A percentile compares a stretch with the other conserved stretches of the same genome.
phyloP scores from a whole-genome alignment of 1,140 invertebrate genomes.

The Nymphalis io region DNA sequence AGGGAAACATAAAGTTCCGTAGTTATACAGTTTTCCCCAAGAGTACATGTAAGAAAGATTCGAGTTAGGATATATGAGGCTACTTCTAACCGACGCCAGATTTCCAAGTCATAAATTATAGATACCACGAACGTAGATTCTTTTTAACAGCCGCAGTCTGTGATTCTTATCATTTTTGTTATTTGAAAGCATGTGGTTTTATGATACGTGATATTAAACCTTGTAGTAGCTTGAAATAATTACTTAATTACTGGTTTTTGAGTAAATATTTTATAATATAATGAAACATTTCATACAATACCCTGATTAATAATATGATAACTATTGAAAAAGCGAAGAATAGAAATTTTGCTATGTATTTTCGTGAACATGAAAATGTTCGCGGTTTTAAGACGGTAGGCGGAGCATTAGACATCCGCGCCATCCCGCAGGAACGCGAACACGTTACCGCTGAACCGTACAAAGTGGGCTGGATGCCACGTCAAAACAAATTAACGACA shows the following conservation, averaged over 20 bases:
- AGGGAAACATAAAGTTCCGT: neutral
- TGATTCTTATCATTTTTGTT: conserved; percentile 3
- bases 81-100: conserved; percentile 32
- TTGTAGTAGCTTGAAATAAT: neutral
- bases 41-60: conserved; percentile 14
- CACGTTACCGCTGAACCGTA: conserved; percentile 22
- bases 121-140: conserved; percentile 32
- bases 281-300: no score
- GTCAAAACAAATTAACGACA: conserved; percentile 67
- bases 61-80: conserved; percentile 19
- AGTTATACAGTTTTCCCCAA: conserved; percentile 12
- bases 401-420: conserved; percentile 17
- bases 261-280: no score
- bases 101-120: conserved; percentile 43
- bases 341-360: conserved; percentile 8
- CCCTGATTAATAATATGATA: neutral
- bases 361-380: conserved; percentile 20
- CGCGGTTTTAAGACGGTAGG: conserved; percentile 22
- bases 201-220: neutral
- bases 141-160: conserved; percentile 15
- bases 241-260: neutral
- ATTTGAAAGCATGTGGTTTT: neutral
- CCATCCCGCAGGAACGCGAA: conserved; percentile 32
- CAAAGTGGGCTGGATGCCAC: conserved; percentile 28
- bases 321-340: neutral